Evolutionary conservation across 2,888 invertebrate genomes (phyloP), one percentile per base, ranked within the genome.

Genomic region (Tyria jacobaeae): DNA sequence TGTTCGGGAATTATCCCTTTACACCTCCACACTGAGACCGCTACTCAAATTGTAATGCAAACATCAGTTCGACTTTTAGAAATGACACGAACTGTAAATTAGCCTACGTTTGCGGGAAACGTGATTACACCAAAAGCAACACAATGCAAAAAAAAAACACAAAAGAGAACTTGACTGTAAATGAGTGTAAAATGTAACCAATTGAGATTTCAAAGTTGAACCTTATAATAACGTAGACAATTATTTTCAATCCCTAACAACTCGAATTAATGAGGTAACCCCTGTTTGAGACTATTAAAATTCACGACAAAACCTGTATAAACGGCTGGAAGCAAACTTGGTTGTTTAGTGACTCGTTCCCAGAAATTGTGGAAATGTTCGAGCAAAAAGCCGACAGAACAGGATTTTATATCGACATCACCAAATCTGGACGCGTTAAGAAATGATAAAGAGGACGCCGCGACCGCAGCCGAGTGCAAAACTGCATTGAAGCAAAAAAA

Each of bases 401-500:
- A 91, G 93, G 93, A 92, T 93, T 90, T 88, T 86, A 87, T 90
- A 92, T 92, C 91, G 91, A 85, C 89, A 85, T 88, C 82, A 88
- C 92, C 92, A 89, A 92, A 93, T 93, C 92, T 89, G 93, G 90
- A 89, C 89, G 91, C 91, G 91, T 90, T 90, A 91, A 92, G 88
- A 91, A 90, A 90, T 89, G 91, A 91, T 91, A 92, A 91, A 91
- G 91, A 87, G 87, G 87, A 88, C 83, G 89, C 91, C 90, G 90
- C 87, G 81, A 69, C 76, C 79, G 79, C 76, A 78, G 73, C 78
- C 69, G 80, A 78, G 79, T 77, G 76, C 79, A 81, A 80, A n/a
- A 81, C 79, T 81, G 75, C 75, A 72, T 68, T 55, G 49, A 77
- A 69, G 70, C 77, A 78, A 84, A 81, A 84, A 34, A 85, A 82